Evolutionary conservation across 2,888 invertebrate genomes (phyloP), one percentile per base, ranked within the genome.

Genomic region (Athalia cordata): DNA sequence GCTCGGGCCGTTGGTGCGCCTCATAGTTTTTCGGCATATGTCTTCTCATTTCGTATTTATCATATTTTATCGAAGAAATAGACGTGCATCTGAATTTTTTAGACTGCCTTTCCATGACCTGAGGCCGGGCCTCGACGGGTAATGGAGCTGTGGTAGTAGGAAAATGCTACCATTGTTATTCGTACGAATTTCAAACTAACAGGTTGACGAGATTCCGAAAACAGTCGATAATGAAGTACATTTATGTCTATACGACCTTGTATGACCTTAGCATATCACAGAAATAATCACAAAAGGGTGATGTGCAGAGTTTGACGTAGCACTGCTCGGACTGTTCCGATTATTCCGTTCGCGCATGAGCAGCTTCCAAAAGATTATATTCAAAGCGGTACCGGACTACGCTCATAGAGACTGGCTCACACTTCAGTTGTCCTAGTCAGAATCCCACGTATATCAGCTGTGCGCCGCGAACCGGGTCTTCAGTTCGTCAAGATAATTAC

Each of bases 361-460:
- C 72, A 72, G 72, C 52, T 3, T 3, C 15, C 45, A 45, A 11
- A 29, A 13, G 45, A 8, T 43, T 72, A 29, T 29, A 29, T 29
- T 29, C 29, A 29, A 29, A 29, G 29, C 29, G 29, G 29, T 29
- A 29, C 29, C 29, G 29, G 29, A 29, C 29, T 29, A 29, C 29
- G 2, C 29, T 29, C 29, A 29, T 29, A 29, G 29, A 29, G 29
- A 29, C 29, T 29, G 29, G 29, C 29, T 29, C 29, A 29, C 29
- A 29, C 29, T 29, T 29, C 29, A 29, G 29, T 29, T 2, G 13
- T 29, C n/a, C 59, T 47, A 59, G 47, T 72, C 59, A 7, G 45
- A 72, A 47, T 47, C 45, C 47, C 75, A 62, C 50, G 75, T 75
- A 50, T 49, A 75, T 43, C 50, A 50, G 75, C 75, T 62, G 64